Conservation (phyloP, 2,888 invertebrate species). For the Tenthredo mesomela region DNA sequence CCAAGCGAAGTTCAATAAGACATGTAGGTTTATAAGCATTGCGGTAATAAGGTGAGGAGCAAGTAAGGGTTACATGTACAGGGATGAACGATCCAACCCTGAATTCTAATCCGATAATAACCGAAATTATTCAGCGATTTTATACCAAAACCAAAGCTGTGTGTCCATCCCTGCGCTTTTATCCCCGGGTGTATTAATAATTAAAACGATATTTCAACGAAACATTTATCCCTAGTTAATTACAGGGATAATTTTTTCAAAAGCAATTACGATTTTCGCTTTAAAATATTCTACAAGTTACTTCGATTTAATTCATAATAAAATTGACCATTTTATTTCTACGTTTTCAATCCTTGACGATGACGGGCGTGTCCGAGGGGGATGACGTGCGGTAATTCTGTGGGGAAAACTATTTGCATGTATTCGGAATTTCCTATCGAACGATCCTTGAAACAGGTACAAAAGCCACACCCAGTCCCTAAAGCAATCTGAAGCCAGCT, state of each 20-base stretch:
- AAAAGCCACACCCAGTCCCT: slow-evolving; percentile 35
- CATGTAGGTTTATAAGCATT: not conserved
- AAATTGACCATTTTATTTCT: not conserved
- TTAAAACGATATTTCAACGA: not conserved
- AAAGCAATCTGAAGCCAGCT: slow-evolving; percentile 13
- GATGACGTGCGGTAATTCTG: slow-evolving; percentile 23
- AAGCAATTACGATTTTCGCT: not conserved
- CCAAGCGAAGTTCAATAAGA: not conserved
- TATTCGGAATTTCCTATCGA: slow-evolving; percentile 38
- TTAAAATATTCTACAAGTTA: not conserved
- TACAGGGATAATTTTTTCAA: not conserved
- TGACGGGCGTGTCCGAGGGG: not conserved
- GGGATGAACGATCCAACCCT: not conserved
- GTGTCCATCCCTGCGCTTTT: not conserved
- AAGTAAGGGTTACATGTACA: not conserved
- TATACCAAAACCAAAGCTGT: not conserved
- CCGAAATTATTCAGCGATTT: not conserved
- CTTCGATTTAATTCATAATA: not conserved
- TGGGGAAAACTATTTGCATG: slow-evolving; percentile 38
- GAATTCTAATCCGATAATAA: not conserved
- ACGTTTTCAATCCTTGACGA: slow-evolving; percentile 8
- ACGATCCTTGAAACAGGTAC: slow-evolving; percentile 13
- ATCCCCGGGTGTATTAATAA: not conserved
- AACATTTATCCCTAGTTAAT: not conserved
- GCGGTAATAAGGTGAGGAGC: not conserved